These are phyloP conservation scores for Choristoneura fumiferana DNA, from an alignment of 1,140 invertebrate species.

Conservation along the genomic window DNA sequence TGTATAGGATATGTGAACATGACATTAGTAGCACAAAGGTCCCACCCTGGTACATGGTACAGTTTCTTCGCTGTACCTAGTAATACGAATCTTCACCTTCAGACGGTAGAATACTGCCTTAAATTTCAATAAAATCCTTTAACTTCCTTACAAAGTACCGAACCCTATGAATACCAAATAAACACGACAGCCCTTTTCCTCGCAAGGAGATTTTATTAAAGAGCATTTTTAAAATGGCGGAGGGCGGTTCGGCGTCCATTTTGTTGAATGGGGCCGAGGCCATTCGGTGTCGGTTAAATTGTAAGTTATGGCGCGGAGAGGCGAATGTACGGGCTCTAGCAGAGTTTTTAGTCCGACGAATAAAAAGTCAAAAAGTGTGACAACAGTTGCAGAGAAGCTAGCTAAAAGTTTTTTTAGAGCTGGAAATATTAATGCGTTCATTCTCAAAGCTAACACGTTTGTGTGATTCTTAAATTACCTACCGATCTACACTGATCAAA, in stretches of 20 bases:
- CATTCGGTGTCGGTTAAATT: constrained; percentile 7
- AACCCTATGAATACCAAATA: constrained; percentile 15
- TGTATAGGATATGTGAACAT: too few species aligned
- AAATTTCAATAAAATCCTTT: constrained; percentile 15
- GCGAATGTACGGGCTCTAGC: background rate
- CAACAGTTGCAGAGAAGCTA: background rate
- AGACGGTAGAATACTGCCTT: background rate
- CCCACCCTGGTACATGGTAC: too few species aligned
- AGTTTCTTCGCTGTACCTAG: constrained; percentile 20
- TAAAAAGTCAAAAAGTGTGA: constrained; percentile 5
- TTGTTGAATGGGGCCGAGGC: constrained; percentile 8
- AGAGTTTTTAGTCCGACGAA: background rate
- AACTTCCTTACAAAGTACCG: constrained; percentile 8
- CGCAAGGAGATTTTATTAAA: constrained; percentile 15
- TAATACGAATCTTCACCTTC: too few species aligned
- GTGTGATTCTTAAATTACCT: too few species aligned
- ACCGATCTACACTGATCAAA: too few species aligned
- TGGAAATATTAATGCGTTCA: too few species aligned
- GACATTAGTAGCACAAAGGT: too few species aligned
- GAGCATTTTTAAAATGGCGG: constrained; percentile 3
- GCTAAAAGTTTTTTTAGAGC: too few species aligned
- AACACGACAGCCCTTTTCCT: constrained; percentile 4
- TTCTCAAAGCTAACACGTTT: too few species aligned
- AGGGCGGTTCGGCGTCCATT: background rate
- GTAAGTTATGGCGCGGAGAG: constrained; percentile 11